A percentile compares a stretch with the other conserved stretches of the same genome.
Evolutionary conservation across 2,888 invertebrate species (phyloP).

Genomic region (Lepetodrilus schrolli): DNA sequence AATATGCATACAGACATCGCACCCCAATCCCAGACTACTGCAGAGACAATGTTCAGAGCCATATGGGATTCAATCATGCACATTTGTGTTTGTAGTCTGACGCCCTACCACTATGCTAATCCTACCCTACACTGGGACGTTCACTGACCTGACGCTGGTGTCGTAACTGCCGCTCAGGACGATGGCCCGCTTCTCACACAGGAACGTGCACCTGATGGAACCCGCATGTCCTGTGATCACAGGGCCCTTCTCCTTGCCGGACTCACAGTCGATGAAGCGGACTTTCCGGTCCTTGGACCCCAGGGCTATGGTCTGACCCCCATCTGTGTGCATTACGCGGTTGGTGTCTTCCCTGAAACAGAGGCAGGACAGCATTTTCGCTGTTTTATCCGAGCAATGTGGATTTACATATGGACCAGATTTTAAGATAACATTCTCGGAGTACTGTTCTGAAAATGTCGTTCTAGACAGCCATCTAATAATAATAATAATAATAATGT

Average conservation of each 20-base stretch:
- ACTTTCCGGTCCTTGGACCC: slow-evolving; percentile 72
- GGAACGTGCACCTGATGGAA: slow-evolving; percentile 70
- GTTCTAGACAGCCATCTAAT: too few relatives aligned
- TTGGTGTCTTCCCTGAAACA: slow-evolving; percentile 64
- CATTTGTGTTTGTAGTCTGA: not conserved
- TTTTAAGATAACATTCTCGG: not conserved
- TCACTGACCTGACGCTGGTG: slow-evolving; percentile 72
- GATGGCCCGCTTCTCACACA: slow-evolving; percentile 64
- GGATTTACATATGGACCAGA: not conserved
- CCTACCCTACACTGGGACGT: not conserved
- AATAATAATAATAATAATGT: too few relatives aligned
- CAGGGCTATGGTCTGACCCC: slow-evolving; percentile 67
- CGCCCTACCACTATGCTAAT: not conserved
- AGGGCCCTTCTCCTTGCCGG: slow-evolving; percentile 58
- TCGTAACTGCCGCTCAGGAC: slow-evolving; percentile 75
- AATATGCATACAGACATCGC: too few relatives aligned
- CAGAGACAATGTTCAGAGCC: too few relatives aligned
- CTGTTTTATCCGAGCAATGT: too few relatives aligned
- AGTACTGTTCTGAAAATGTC: not conserved
- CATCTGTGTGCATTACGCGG: slow-evolving; percentile 72
- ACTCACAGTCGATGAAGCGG: slow-evolving; percentile 59
- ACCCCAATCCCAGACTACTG: too few relatives aligned
- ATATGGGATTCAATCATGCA: not conserved
- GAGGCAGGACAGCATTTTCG: not conserved
- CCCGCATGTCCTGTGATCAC: slow-evolving; percentile 74